Conservation (phyloP, 2,888 invertebrate species). For the Athrips mouffetella region DNA sequence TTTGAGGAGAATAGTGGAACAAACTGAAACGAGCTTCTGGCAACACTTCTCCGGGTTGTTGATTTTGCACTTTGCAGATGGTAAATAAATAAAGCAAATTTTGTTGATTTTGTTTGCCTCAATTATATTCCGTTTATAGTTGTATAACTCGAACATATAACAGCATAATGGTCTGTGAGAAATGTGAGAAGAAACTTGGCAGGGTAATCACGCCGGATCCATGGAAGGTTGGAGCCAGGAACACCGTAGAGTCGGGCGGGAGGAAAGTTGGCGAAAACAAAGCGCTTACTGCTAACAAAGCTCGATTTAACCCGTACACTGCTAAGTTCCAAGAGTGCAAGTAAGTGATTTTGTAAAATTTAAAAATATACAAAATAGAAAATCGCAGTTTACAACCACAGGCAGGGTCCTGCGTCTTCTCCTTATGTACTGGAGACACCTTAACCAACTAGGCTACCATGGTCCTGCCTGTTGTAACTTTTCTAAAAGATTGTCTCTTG, state of each 20-base stretch:
- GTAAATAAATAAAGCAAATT: no score
- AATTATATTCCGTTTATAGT: constrained; percentile 8
- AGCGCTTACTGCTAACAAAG: constrained; percentile 89
- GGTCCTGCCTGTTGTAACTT: no score
- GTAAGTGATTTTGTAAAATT: constrained; percentile 45
- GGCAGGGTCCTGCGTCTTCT: no score
- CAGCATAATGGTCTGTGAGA: constrained; percentile 93
- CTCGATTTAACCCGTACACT: constrained; percentile 90
- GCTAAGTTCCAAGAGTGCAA: constrained; percentile 86
- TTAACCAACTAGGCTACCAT: no score
- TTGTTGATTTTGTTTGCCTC: constrained; percentile 13
- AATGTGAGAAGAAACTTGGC: constrained; percentile 94
- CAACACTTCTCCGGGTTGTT: no score
- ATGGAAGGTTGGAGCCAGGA: constrained; percentile 96
- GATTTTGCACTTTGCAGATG: no score
- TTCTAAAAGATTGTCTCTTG: no score
- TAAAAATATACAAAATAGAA: no score
- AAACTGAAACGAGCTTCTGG: no score
- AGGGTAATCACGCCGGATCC: constrained; percentile 97
- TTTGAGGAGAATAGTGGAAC: no score
- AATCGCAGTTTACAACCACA: no score
- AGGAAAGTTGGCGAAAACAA: constrained; percentile 97
- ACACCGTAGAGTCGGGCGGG: constrained; percentile 94
- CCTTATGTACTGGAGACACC: no score
- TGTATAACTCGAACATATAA: constrained; percentile 23